Percentiles rank a stretch among this genome's conserved stretches.
phyloP scores from a whole-genome alignment of 2,888 invertebrate genomes.

The Nezara viridula region DNA sequence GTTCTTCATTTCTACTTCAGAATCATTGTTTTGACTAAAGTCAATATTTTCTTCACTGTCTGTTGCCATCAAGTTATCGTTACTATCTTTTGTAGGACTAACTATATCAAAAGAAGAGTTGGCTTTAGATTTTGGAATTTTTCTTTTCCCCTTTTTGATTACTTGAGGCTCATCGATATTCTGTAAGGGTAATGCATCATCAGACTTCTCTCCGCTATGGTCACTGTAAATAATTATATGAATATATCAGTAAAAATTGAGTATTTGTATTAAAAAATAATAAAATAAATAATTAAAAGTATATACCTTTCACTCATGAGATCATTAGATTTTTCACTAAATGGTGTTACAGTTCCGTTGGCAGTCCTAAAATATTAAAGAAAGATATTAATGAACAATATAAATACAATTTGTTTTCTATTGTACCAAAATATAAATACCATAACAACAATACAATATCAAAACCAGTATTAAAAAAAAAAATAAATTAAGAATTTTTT shows the following conservation, averaged over 20 bases:
- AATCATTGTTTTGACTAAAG: not conserved
- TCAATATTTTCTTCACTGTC: constrained; percentile 46
- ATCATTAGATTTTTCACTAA: constrained; percentile 16
- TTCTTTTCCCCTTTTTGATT: constrained; percentile 30
- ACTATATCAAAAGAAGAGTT: not conserved
- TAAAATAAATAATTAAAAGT: not conserved
- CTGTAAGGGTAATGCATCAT: not conserved
- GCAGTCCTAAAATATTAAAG: constrained; percentile 8
- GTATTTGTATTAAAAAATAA: not conserved
- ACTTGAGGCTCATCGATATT: not conserved
- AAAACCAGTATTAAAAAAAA: no score
- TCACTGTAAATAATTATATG: not conserved
- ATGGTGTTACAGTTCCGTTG: constrained; percentile 23
- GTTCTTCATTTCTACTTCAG: constrained; percentile 30
- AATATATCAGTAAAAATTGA: not conserved
- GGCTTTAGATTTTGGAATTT: not conserved
- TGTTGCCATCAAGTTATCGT: constrained; percentile 32
- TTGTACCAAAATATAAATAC: no score
- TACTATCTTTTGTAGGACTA: constrained; percentile 2
- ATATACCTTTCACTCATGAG: constrained; percentile 18
- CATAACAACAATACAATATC: no score
- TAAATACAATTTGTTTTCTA: not conserved
- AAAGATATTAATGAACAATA: not conserved
- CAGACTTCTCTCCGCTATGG: constrained; percentile 15
- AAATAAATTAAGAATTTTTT: no score